These are phyloP conservation scores for Caerostris extrusa DNA, from an alignment of 1,140 invertebrate species.

Conservation along the genomic window DNA sequence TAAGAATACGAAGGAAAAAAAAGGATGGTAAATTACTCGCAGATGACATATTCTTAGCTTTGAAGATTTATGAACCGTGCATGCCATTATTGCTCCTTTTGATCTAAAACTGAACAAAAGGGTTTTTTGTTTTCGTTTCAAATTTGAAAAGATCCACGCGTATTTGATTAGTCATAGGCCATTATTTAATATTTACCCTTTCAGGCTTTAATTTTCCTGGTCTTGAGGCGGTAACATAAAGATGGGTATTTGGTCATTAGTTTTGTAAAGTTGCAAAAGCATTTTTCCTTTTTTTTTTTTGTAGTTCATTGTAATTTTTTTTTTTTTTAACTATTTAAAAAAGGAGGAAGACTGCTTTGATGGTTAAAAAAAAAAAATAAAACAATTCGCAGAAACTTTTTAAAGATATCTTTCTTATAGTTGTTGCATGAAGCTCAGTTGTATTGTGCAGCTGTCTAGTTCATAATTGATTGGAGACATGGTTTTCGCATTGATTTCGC, in stretches of 20 bases:
- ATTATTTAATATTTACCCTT: slow-evolving; percentile 27
- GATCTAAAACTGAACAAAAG: slow-evolving; percentile 34
- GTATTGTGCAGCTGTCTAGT: too few species aligned
- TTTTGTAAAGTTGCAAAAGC: neutral
- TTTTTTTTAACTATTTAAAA: neutral
- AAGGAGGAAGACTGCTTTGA: neutral
- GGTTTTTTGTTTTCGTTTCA: slow-evolving; percentile 11
- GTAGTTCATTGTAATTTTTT: neutral
- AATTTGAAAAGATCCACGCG: slow-evolving; percentile 37
- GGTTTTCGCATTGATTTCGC: too few species aligned
- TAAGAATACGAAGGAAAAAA: slow-evolving; percentile 6
- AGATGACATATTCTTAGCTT: slow-evolving; percentile 20
- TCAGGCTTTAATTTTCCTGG: slow-evolving; percentile 23
- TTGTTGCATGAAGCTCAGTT: too few species aligned
- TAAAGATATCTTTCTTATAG: too few species aligned
- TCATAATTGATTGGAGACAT: too few species aligned
- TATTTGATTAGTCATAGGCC: slow-evolving; percentile 38
- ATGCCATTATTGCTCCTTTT: neutral
- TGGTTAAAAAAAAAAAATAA: too few species aligned
- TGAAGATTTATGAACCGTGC: slow-evolving; percentile 11
- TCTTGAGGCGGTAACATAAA: neutral
- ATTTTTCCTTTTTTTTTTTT: neutral
- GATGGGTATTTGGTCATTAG: neutral
- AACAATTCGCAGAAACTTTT: too few species aligned
- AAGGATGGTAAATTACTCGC: slow-evolving; percentile 6